A percentile compares a stretch with the other conserved stretches of the same genome.
Evolutionary conservation across 2,113 vertebrate species (phyloP).

Genomic region (Machaerirhynchus nigripectus): DNA sequence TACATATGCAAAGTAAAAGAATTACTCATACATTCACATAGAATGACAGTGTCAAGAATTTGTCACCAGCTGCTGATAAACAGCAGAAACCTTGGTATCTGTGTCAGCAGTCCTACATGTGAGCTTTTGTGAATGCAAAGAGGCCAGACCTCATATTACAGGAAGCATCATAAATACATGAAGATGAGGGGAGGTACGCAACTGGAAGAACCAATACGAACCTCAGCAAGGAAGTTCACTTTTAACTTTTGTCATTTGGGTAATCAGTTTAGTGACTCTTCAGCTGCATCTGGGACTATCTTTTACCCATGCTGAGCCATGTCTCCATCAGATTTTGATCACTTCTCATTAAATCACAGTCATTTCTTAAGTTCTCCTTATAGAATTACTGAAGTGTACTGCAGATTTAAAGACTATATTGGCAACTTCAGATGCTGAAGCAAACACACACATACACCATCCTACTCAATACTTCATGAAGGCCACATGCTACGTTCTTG

Average conservation of each 20-base stretch:
- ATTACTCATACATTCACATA: neutral
- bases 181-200: neutral
- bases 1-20: neutral
- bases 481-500: neutral
- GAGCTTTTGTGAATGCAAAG: neutral
- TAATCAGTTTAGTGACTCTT: neutral
- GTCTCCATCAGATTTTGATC: neutral
- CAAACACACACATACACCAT: too few relatives aligned
- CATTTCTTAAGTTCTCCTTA: neutral
- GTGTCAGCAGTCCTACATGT: neutral
- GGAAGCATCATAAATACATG: neutral
- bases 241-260: neutral
- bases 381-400: neutral
- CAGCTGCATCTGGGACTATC: neutral
- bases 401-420: neutral
- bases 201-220: neutral
- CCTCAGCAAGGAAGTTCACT: neutral
- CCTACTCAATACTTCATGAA: neutral
- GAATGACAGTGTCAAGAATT: neutral
- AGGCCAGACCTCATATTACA: neutral
- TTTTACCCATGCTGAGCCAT: neutral
- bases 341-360: neutral
- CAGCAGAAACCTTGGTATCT: neutral
- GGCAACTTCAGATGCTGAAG: neutral
- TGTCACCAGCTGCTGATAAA: constrained; percentile 12